phyloP scores from a whole-genome alignment of 1,140 invertebrate genomes.

The Drosophila orena region DNA sequence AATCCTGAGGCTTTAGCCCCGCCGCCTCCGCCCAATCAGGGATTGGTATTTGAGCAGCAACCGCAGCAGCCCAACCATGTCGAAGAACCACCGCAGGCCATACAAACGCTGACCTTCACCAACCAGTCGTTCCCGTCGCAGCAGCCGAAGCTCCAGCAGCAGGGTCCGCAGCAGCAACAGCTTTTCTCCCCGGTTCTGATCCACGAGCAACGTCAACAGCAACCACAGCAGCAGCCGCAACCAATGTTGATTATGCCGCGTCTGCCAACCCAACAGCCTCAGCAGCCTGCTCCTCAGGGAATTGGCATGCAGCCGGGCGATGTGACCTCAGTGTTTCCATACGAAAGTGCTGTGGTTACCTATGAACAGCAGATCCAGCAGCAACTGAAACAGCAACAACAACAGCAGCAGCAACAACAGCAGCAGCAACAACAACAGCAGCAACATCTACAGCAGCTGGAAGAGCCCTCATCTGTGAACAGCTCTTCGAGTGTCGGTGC shows the following conservation, averaged over 20 bases:
- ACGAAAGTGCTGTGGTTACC: slow-evolving; percentile 59
- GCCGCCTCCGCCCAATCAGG: slow-evolving; percentile 52
- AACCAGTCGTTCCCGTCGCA: slow-evolving; percentile 89
- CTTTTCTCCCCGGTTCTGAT: slow-evolving; percentile 71
- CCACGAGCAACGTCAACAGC: slow-evolving; percentile 61
- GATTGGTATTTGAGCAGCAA: slow-evolving; percentile 63
- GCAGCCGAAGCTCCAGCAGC: slow-evolving; percentile 52
- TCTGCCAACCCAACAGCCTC: slow-evolving; percentile 50
- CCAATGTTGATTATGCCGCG: slow-evolving; percentile 68
- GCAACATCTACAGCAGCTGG: slow-evolving; percentile 42
- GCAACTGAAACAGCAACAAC: slow-evolving; percentile 62
- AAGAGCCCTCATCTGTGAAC: slow-evolving; percentile 35
- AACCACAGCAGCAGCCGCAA: slow-evolving; percentile 52
- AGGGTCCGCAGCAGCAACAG: slow-evolving; percentile 57
- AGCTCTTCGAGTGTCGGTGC: slow-evolving; percentile 11
- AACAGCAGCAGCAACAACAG: slow-evolving; percentile 45
- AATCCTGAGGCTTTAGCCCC: slow-evolving; percentile 86
- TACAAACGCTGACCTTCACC: slow-evolving; percentile 91
- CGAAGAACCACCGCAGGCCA: slow-evolving; percentile 84
- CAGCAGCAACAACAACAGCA: slow-evolving; percentile 46
- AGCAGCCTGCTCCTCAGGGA: slow-evolving; percentile 52
- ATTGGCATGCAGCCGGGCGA: slow-evolving; percentile 78
- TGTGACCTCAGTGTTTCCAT: slow-evolving; percentile 68
- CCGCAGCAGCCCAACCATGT: slow-evolving; percentile 62
- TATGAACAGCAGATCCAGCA: slow-evolving; percentile 78